Percentiles rank a stretch among this genome's conserved stretches.
These are phyloP conservation scores for Daphoenositta chrysoptera DNA, from an alignment of 2,113 vertebrate species.

Conservation along the genomic window DNA sequence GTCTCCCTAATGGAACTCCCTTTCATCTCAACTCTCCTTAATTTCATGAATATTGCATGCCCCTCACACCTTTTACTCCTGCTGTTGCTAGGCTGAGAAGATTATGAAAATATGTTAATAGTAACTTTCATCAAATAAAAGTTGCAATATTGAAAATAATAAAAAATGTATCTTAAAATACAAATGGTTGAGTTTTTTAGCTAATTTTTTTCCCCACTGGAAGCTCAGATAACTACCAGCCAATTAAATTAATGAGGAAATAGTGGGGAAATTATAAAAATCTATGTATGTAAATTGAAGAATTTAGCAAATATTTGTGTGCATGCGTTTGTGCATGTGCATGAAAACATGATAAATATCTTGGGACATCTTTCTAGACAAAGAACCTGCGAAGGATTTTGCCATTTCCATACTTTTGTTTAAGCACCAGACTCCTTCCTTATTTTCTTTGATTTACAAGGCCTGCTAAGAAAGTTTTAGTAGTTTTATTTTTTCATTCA, in stretches of 20 bases:
- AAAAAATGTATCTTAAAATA: slow-evolving; percentile 56
- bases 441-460: background rate
- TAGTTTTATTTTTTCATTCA: background rate
- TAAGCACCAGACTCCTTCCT: fast-evolving
- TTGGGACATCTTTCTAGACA: background rate
- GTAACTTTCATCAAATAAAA: slow-evolving; percentile 82
- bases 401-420: background rate
- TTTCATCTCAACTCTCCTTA: slow-evolving; percentile 84
- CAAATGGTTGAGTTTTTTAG: slow-evolving; percentile 53
- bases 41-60: slow-evolving; percentile 87
- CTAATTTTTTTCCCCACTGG: slow-evolving; percentile 40
- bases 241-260: slow-evolving; percentile 70
- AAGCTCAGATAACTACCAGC: slow-evolving; percentile 34
- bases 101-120: slow-evolving; percentile 88
- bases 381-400: background rate
- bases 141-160: slow-evolving; percentile 77
- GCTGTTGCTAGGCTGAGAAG: slow-evolving; percentile 80
- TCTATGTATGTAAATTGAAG: background rate
- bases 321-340: background rate
- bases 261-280: slow-evolving; percentile 23
- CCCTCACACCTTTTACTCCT: slow-evolving; percentile 81
- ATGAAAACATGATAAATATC: background rate
- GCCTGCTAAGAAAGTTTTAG: background rate
- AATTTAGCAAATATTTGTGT: background rate
- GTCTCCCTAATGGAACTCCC: slow-evolving; percentile 85